A percentile compares a stretch with the other conserved stretches of the same genome.
Conservation (phyloP, 2,888 invertebrate species). For the Andrena hattorfiana region DNA sequence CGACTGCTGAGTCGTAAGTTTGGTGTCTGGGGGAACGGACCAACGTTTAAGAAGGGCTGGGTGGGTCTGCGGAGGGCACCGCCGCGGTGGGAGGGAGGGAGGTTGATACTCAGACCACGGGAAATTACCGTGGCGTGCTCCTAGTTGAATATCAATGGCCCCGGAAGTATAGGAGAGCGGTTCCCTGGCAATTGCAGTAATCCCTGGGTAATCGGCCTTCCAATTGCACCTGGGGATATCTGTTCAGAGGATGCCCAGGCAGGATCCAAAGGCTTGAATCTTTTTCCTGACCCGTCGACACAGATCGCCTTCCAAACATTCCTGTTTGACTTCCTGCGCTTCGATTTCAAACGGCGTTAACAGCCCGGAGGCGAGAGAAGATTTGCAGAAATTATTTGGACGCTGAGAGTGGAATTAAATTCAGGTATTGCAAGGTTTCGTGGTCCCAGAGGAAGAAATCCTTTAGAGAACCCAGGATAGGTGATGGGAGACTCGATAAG, state of each 20-base stretch:
- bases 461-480: too few relatives aligned
- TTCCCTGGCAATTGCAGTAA: slow-evolving; percentile 75
- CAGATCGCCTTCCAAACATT: slow-evolving; percentile 13
- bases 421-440: too few relatives aligned
- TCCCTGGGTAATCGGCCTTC: slow-evolving; percentile 75
- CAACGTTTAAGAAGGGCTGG: slow-evolving; percentile 23
- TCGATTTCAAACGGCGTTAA: neutral
- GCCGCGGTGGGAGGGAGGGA: neutral
- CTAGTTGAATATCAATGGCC: slow-evolving; percentile 80
- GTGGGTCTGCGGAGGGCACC: slow-evolving; percentile 23
- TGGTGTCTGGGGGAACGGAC: slow-evolving; percentile 28
- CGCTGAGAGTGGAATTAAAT: too few relatives aligned
- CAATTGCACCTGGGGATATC: slow-evolving; percentile 69
- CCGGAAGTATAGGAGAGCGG: slow-evolving; percentile 71
- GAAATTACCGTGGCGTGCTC: slow-evolving; percentile 76
- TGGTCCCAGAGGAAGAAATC: too few relatives aligned
- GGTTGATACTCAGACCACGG: slow-evolving; percentile 57
- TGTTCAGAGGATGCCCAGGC: slow-evolving; percentile 13
- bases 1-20: slow-evolving; percentile 59
- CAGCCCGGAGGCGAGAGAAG: neutral
- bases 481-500: too few relatives aligned
- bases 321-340: neutral
- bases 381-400: neutral
- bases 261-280: slow-evolving; percentile 16
- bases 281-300: neutral